Base-by-base conservation (phyloP, 2,888 invertebrate genomes). In the Thyatira batis region DNA sequence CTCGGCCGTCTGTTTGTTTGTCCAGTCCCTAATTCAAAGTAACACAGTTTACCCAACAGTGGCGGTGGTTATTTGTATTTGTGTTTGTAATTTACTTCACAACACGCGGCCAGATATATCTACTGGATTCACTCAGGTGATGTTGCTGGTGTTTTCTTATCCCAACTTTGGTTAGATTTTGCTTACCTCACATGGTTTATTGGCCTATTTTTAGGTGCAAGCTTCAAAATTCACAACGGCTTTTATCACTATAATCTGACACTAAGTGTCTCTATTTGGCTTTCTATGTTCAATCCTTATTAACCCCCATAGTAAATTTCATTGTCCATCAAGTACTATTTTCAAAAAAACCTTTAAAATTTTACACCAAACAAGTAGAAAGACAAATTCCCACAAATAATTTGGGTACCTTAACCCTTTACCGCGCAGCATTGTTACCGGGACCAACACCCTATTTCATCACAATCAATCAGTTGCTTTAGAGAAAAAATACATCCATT, bases 11-110 rank as follows among this genome's bases (percentile, higher is more conserved):
- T 75, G 77, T 81, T 78, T 84, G 81, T 83, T 81, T 80, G 80
- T 79, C 72, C 73, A 64, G 69, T 69, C 76, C 77, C 76, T 85
- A 85, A 87, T 84, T 84, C 84, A 77, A 84, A 84, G 85, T 83
- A 82, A 84, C 84, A 84, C 80, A 81, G 82, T 82, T 83, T 84
- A 78, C 76, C 74, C 74, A 80, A 77, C 78, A 71, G 76, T 75
- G 76, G 79, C 65, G 72, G 70, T 65, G 73, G 75, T 69, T 82
- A 72, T 81, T 80, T 76, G 71, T 80, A 71, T 83, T 84, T 83
- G 76, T 73, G 77, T 78, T 84, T 69, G 70, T 80, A 85, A 87
- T 87, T 87, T 80, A 78, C 76, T 76, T 71, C 76, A 77, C 68
- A 69, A 60, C 49, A 45, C 45, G 30, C 49, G 23, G 39, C 44